Evolutionary conservation across 2,888 invertebrate genomes (phyloP).

Genomic region (Lasioglossum malachurum): DNA sequence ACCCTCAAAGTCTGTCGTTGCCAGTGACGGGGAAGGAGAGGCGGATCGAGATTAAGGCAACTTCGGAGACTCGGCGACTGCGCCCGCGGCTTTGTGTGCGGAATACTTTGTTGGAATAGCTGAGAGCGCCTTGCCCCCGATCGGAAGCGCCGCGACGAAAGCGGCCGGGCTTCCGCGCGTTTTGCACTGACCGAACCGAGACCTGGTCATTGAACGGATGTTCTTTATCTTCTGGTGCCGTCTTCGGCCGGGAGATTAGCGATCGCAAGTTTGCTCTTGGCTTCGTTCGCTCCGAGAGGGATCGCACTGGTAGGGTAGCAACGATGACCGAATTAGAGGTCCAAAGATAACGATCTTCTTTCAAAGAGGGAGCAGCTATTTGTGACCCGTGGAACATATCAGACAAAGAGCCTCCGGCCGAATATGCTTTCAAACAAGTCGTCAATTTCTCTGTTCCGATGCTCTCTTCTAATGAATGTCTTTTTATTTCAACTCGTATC

Average conservation of each 20-base stretch:
- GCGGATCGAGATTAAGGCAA: conserved; percentile 68
- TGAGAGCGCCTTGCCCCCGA: conserved; percentile 55
- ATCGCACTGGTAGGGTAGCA: neutral
- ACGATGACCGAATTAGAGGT: conserved; percentile 10
- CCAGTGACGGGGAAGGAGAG: conserved; percentile 36
- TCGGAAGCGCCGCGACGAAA: conserved; percentile 57
- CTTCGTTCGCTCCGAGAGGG: neutral
- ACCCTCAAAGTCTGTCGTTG: conserved; percentile 69
- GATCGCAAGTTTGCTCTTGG: conserved; percentile 8
- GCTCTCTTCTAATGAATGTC: neutral
- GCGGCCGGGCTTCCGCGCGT: conserved; percentile 41
- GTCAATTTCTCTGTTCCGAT: neutral
- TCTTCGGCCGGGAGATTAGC: conserved; percentile 1
- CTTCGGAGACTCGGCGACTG: conserved; percentile 60
- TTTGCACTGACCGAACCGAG: conserved; percentile 40
- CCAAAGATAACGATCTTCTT: conserved; percentile 7
- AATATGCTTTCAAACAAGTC: neutral
- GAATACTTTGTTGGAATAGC: conserved; percentile 63
- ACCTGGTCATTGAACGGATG: conserved; percentile 5
- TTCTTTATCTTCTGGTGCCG: conserved; percentile 12
- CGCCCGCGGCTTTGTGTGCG: conserved; percentile 50
- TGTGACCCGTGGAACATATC: neutral
- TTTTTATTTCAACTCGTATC: neutral
- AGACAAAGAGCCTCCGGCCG: neutral
- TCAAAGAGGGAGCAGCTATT: conserved; percentile 4